Evolutionary conservation across 2,888 invertebrate genomes (phyloP), one percentile per base, ranked within the genome.

Genomic region (Dicranocentrus wangi): DNA sequence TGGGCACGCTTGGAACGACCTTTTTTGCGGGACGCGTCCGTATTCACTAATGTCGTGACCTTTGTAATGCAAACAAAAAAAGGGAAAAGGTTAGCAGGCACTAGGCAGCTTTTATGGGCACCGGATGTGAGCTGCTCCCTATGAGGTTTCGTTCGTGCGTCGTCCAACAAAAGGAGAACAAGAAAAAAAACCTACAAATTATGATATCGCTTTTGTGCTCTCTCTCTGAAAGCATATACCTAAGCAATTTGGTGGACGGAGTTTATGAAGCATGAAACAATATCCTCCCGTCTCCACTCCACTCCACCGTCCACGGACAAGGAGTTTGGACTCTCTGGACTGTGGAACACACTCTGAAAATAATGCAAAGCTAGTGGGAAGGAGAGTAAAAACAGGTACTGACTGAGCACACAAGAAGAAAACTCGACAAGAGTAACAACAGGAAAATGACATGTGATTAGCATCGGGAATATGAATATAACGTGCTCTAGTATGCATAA

Each of bases 1-100:
- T 91, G 90, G 19, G 91, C 91, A 51, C 90, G 89, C 87, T 91
- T 91, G 10, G 91, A 90, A 25, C 90, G 87, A 0, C 91, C 91
- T 86, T 90, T 91, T 87, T 90, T 90, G 86, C 89, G 88, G 8
- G 90, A 90, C 10, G 90, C 90, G 23, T 90, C 90, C 81, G 90
- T 90, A 85, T 90, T 90, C 15, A 91, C 91, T 65, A 91, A 87
- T 10, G 91, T 91, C 2, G 91, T 91, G 17, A 91, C 91, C 91
- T 91, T 68, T 68, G 15, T n/a, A 7, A 28, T 13, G 10, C 13
- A 17, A 60, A 32, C 27, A 2, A 27, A 8, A 53, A 53, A n/a
- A 69, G 25, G 25, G 3, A 17, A 68, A 42, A 32, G 21, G 39
- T 32, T 55, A 47, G 47, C 7, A n/a, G n/a, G 2, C 47, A 47